These are phyloP conservation scores for Colossoma macropomum DNA, from an alignment of 2,113 vertebrate genomes.

Conservation along the genomic window DNA sequence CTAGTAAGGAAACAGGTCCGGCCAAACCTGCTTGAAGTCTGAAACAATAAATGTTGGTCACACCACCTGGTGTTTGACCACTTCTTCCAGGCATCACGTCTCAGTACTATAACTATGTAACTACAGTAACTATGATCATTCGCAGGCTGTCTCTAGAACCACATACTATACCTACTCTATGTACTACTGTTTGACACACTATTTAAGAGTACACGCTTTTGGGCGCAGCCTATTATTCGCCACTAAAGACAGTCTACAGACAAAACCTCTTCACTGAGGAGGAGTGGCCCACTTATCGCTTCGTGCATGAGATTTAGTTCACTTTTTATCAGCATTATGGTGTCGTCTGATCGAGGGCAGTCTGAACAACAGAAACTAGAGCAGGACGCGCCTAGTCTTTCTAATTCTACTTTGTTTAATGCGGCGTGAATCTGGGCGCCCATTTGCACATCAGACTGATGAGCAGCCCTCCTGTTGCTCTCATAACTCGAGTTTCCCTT, in stretches of 20 bases:
- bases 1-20: not conserved
- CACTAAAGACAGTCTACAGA: no score
- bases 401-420: slow-evolving; percentile 29
- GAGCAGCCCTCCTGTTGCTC: slow-evolving; percentile 26
- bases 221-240: no score
- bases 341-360: not conserved
- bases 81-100: no score
- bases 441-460: slow-evolving; percentile 9
- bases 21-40: not conserved
- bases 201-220: no score
- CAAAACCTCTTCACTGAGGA: not conserved
- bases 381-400: not conserved
- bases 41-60: not conserved
- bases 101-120: no score
- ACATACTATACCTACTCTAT: no score
- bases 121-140: no score
- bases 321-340: not conserved
- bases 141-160: no score
- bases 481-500: slow-evolving; percentile 19
- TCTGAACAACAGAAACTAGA: not conserved
- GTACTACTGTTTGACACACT: no score
- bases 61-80: not conserved
- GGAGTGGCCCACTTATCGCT: not conserved
- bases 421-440: not conserved
- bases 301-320: not conserved